A percentile compares a stretch with the other conserved stretches of the same genome.
Evolutionary conservation across 2,113 vertebrate genomes (phyloP).

Genomic region (Perca schrenkii): DNA sequence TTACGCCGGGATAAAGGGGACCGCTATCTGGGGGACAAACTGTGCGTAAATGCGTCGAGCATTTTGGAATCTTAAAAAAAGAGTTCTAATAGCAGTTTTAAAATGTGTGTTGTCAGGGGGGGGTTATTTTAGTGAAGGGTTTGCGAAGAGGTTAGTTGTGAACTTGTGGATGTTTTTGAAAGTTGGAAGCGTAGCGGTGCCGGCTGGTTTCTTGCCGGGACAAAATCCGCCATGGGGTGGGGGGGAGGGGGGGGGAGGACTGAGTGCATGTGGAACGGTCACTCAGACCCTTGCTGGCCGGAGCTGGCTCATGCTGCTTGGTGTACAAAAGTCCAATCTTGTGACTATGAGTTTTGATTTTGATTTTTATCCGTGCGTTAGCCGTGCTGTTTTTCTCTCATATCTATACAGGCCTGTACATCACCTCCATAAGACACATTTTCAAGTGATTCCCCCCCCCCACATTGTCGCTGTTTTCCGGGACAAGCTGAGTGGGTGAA

Average conservation of each 20-base stretch:
- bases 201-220: constrained; percentile 43
- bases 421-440: background rate
- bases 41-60: constrained; percentile 46
- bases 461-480: constrained; percentile 27
- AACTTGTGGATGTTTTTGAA: constrained; percentile 74
- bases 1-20: constrained; percentile 52
- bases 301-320: constrained; percentile 18
- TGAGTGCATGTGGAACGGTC: constrained; percentile 16
- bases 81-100: background rate
- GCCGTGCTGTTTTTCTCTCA: background rate
- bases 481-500: constrained; percentile 1
- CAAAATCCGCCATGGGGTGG: constrained; percentile 36
- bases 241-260: background rate
- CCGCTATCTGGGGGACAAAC: constrained; percentile 30
- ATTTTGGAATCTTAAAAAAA: constrained; percentile 50
- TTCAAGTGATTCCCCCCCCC: background rate
- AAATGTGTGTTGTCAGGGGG: constrained; percentile 1
- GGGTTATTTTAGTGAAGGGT: background rate
- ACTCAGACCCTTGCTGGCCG: constrained; percentile 21
- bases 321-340: constrained; percentile 28
- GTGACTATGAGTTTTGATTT: constrained; percentile 32
- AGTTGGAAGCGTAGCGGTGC: constrained; percentile 66
- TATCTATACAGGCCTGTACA: background rate
- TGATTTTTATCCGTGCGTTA: constrained; percentile 15
- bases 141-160: background rate